Percentiles rank a stretch among this genome's conserved stretches.
These are phyloP conservation scores for Oikopleura vanhoeffeni DNA, from an alignment of 23 tunicate species.

Conservation along the genomic window DNA sequence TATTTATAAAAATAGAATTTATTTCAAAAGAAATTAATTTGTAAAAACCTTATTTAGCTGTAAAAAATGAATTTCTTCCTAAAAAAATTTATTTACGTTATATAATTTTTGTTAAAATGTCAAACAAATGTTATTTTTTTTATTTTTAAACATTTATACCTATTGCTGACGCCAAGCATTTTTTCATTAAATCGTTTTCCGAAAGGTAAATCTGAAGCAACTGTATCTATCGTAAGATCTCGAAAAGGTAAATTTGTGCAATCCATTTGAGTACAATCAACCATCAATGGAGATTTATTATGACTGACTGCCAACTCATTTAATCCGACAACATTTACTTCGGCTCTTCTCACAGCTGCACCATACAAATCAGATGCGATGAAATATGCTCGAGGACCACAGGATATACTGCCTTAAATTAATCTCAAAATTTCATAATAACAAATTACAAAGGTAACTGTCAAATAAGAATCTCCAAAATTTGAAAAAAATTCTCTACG, in stretches of 20 bases:
- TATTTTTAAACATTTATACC: not conserved
- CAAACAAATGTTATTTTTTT: too few species aligned
- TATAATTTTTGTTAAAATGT: too few species aligned
- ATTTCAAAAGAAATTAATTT: too few species aligned
- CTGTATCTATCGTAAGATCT: slow-evolving; percentile 30
- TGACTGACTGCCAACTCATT: not conserved
- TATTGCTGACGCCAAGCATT: not conserved
- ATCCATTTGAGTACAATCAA: slow-evolving; percentile 43
- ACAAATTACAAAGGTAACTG: too few species aligned
- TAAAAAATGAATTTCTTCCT: too few species aligned
- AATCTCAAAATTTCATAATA: too few species aligned
- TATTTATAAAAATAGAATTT: too few species aligned
- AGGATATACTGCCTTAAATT: not conserved
- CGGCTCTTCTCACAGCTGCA: not conserved
- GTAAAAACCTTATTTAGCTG: too few species aligned
- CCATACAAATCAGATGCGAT: not conserved
- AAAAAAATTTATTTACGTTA: too few species aligned
- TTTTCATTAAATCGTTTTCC: slow-evolving; percentile 36
- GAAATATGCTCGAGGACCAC: not conserved
- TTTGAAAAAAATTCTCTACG: too few species aligned
- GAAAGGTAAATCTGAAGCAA: slow-evolving; percentile 76
- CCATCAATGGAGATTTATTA: not conserved
- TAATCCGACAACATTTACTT: not conserved
- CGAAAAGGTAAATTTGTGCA: slow-evolving; percentile 37
- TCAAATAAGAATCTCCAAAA: too few species aligned